Evolutionary conservation across 2,888 invertebrate species (phyloP), one percentile per base, ranked within the genome.

Genomic region (Selenia dentaria): DNA sequence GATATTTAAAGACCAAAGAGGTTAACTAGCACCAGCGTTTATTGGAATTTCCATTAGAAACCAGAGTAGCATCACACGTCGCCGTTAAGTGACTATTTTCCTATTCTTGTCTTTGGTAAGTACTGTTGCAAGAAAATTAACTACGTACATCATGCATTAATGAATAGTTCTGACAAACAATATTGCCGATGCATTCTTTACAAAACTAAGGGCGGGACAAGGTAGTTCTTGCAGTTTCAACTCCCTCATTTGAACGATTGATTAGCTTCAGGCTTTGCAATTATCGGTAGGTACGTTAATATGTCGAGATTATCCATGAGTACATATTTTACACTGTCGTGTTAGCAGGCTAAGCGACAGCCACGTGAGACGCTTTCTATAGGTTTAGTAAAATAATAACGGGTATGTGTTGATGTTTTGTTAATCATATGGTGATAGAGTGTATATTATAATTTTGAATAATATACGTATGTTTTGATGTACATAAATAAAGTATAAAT

Each of bases 401-500:
- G 67, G 78, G 68, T 79, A 73, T 72, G 55, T 68, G 56, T 77
- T 73, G 66, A 77, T 70, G 67, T 84, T 86, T 71, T 50, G 74
- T 83, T 86, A 70, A 69, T 77, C 52, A 76, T 86, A 85, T 70
- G 79, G 72, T 82, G 80, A 83, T 86, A 83, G 84, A 65, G 73
- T 81, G 76, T 80, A 79, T 62, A 81, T 83, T 87, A 77, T 77
- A 79, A 84, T 86, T 83, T 82, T 74, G 71, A 82, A 79, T 84
- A 79, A 84, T 84, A 84, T 85, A 85, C 77, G 85, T 88, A 87
- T 87, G 82, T 85, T 86, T 89, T 86, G 86, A 77, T 90, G 90
- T 90, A 90, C 81, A 90, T 90, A 90, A 85, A 85, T 89, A 88
- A 89, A 76, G 80, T 87, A 83, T 89, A 89, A 88, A 88, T 87